Conservation (phyloP, 1,140 invertebrate species). For the Coelopa frigida region DNA sequence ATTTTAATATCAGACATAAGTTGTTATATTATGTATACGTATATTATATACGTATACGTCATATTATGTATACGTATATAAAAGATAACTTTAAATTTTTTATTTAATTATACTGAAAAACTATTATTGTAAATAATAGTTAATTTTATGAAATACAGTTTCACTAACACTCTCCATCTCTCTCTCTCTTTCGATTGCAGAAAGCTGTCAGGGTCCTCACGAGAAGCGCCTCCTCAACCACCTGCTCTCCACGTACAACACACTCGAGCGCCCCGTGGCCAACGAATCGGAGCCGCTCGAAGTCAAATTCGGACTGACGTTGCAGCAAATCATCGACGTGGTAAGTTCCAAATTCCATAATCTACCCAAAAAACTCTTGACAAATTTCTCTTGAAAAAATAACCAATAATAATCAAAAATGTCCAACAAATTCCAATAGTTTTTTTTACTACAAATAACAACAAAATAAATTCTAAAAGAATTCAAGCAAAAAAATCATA, state of each 20-base stretch:
- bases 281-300: slow-evolving; percentile 90
- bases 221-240: slow-evolving; percentile 83
- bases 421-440: slow-evolving; percentile 8
- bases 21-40: too few species aligned
- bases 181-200: slow-evolving; percentile 48
- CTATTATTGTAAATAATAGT: too few species aligned
- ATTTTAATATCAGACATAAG: too few species aligned
- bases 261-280: slow-evolving; percentile 88
- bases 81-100: too few species aligned
- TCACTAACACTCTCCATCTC: slow-evolving; percentile 5
- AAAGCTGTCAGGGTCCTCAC: slow-evolving; percentile 73
- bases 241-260: slow-evolving; percentile 89
- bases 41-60: too few species aligned
- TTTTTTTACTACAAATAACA: slow-evolving; percentile 5
- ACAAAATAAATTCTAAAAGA: slow-evolving; percentile 14
- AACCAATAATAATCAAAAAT: not conserved
- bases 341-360: slow-evolving; percentile 56
- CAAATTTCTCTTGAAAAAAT: too few species aligned
- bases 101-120: too few species aligned
- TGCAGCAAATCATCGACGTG: slow-evolving; percentile 99
- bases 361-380: not conserved
- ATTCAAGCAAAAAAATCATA: slow-evolving; percentile 9
- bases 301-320: slow-evolving; percentile 89
- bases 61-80: too few species aligned
- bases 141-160: not conserved